Evolutionary conservation across 2,888 invertebrate genomes (phyloP).

Genomic region (Tanytarsus gracilentus): DNA sequence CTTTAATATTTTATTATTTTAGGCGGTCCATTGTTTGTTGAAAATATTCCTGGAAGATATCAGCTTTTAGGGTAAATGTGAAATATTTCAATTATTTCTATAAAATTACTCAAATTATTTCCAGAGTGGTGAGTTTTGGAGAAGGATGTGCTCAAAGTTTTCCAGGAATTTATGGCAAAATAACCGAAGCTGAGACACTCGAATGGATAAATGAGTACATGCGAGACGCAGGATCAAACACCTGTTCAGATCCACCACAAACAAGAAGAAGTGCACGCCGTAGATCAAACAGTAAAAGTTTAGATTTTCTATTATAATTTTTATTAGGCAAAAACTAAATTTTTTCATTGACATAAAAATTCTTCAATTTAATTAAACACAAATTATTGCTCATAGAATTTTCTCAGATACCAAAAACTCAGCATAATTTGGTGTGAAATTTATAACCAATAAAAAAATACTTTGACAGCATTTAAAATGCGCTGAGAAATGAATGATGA

Average conservation of each 20-base stretch:
- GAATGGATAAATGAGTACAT: neutral
- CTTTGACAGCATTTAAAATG: no score
- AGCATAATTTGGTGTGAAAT: slow-evolving; percentile 12
- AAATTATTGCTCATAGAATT: slow-evolving; percentile 21
- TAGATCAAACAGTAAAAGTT: neutral
- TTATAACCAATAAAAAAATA: no score
- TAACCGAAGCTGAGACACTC: neutral
- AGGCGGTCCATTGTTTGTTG: slow-evolving; percentile 14
- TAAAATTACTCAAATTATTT: no score
- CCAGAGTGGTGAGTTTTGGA: slow-evolving; percentile 2
- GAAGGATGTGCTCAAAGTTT: slow-evolving; percentile 16
- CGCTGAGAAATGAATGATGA: no score
- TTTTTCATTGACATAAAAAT: no score
- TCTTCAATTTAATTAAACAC: no score
- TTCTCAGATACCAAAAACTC: neutral
- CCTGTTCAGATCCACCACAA: neutral
- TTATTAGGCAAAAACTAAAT: no score
- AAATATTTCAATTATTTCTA: neutral
- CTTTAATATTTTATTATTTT: neutral
- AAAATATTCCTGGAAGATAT: neutral
- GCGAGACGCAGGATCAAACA: neutral
- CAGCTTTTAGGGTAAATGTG: slow-evolving; percentile 2
- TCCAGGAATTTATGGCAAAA: slow-evolving; percentile 15
- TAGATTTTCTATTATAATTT: no score
- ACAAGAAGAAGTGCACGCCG: neutral